Conservation (phyloP, 2,113 vertebrate genomes). For the Gulo gulo region DNA sequence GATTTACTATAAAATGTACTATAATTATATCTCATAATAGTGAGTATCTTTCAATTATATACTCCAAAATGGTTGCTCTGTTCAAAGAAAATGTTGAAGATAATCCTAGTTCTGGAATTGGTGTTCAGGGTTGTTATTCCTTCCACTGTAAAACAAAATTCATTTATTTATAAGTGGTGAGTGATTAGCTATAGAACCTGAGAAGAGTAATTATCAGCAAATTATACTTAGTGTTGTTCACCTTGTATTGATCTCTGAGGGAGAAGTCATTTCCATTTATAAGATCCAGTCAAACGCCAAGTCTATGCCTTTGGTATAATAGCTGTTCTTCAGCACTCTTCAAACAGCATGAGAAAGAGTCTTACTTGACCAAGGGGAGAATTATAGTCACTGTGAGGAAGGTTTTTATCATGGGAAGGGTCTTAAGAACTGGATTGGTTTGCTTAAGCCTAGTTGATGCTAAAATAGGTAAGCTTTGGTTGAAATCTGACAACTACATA, state of each 20-base stretch:
- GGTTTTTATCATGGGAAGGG: not conserved
- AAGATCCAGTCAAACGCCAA: not conserved
- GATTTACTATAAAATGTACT: not conserved
- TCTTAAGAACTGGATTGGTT: not conserved
- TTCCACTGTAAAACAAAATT: constrained; percentile 62
- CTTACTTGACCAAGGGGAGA: too few species aligned
- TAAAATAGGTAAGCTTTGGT: not conserved
- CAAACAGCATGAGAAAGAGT: not conserved
- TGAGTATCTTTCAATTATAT: not conserved
- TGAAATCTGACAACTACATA: not conserved
- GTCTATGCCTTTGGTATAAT: not conserved
- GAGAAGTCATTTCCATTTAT: constrained; percentile 40
- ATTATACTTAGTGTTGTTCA: constrained; percentile 56
- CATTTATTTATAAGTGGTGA: constrained; percentile 54
- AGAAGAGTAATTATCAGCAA: constrained; percentile 26
- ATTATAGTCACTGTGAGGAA: not conserved
- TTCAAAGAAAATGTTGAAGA: constrained; percentile 47
- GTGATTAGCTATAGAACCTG: constrained; percentile 63
- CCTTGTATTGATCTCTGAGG: constrained; percentile 9
- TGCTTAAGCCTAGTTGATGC: not conserved
- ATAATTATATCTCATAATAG: not conserved
- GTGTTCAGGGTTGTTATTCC: not conserved
- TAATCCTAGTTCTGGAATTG: constrained; percentile 50
- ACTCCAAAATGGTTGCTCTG: not conserved
- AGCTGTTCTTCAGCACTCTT: not conserved